These are phyloP conservation scores for Sphaerophoria taeniata DNA, from an alignment of 2,888 invertebrate species.

Conservation along the genomic window DNA sequence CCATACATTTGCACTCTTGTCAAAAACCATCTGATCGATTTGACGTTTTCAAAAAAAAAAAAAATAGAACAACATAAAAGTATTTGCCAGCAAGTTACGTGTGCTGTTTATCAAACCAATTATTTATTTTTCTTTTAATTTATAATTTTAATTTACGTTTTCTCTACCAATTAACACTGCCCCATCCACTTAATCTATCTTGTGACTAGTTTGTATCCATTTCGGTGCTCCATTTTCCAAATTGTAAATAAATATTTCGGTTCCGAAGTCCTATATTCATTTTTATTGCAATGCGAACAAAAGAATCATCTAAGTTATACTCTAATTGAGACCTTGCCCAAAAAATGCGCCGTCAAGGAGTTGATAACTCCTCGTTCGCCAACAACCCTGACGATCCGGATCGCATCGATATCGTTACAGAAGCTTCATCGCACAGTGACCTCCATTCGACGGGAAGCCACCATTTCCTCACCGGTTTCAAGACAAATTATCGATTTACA, in stretches of 20 bases:
- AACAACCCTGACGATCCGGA: conserved; percentile 74
- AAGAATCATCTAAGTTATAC: conserved; percentile 29
- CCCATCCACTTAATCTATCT: no score
- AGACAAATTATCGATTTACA: conserved; percentile 74
- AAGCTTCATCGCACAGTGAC: conserved; percentile 76
- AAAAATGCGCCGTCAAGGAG: conserved; percentile 69
- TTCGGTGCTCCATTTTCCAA: not conserved
- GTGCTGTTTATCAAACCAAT: conserved; percentile 54
- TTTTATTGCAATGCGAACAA: conserved; percentile 29
- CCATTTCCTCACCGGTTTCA: conserved; percentile 75
- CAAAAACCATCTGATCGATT: conserved; percentile 50
- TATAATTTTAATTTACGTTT: conserved; percentile 44
- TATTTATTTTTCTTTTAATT: conserved; percentile 57
- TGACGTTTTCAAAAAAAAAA: conserved; percentile 27
- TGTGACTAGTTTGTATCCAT: not conserved
- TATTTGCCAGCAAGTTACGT: conserved; percentile 55
- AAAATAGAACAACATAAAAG: conserved; percentile 13
- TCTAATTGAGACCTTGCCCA: not conserved
- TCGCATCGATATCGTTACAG: conserved; percentile 75
- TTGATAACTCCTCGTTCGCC: conserved; percentile 74
- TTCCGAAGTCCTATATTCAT: no score
- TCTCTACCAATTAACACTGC: not conserved
- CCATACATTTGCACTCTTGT: no score
- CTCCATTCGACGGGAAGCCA: conserved; percentile 76
- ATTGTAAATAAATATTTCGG: no score